These are phyloP conservation scores for Thecocarcelia acutangulata DNA, from an alignment of 2,888 invertebrate genomes.

Conservation along the genomic window DNA sequence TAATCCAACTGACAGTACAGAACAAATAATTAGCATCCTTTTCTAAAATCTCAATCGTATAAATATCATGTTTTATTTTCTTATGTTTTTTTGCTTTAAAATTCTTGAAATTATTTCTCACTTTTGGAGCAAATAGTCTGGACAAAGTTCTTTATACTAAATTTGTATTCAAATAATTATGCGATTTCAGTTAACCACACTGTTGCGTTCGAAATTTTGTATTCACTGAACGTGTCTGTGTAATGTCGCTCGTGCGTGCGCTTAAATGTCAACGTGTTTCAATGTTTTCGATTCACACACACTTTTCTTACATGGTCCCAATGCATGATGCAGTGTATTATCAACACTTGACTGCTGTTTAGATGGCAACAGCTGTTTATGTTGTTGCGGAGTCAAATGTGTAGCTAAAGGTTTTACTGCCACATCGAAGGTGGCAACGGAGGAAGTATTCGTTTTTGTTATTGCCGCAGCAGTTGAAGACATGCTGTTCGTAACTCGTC, in stretches of 20 bases:
- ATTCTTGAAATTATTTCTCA: too few relatives aligned
- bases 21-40: too few relatives aligned
- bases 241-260: not conserved
- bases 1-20: too few relatives aligned
- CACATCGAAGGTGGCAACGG: not conserved
- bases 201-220: not conserved
- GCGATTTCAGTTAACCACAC: not conserved
- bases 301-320: constrained; percentile 80
- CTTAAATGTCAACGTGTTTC: not conserved
- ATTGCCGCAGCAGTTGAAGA: not conserved
- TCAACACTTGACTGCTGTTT: constrained; percentile 70
- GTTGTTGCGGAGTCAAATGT: constrained; percentile 37
- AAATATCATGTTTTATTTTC: too few relatives aligned
- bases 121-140: too few relatives aligned
- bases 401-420: constrained; percentile 22
- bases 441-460: constrained; percentile 2
- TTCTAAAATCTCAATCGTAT: too few relatives aligned
- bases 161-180: too few relatives aligned
- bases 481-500: constrained; percentile 3
- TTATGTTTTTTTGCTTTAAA: too few relatives aligned
- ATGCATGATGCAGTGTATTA: constrained; percentile 82
- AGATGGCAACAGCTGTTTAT: constrained; percentile 51
- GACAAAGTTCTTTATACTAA: too few relatives aligned
- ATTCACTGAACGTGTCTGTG: not conserved
- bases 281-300: not conserved